Evolutionary conservation across 2,113 vertebrate genomes (phyloP), one percentile per base, ranked within the genome.

Genomic region (Arothron firmamentum): DNA sequence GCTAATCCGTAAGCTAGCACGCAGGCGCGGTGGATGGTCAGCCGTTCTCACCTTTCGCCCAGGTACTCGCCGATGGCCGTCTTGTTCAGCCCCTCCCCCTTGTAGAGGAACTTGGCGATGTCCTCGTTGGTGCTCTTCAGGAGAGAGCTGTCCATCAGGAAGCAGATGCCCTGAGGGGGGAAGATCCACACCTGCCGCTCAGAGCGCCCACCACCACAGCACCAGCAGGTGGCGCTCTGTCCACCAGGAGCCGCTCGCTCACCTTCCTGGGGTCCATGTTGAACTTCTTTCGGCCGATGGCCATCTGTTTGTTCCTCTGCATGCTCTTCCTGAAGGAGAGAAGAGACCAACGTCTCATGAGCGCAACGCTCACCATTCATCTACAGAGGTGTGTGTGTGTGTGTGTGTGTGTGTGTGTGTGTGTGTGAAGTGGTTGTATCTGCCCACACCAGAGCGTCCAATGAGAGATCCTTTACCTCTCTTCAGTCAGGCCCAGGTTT

Each of bases 231-330:
- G 2, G 7, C 41, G 11, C 1, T 7, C 25, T 23, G 2, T 23
- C 25, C 25, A 28, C 25, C 2, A 28, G 25, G 25, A 7, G 6
- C 25, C 6, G 25, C n/a, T 6, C 18, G 38, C 52, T 72, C 85
- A 98, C 97, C 95, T 99, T 99, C 62, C 95, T 96, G 25, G 95
- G 96, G 75, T 99, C 97, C 97, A 99, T 99, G 80, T 99, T 99
- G 77, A 99, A 99, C 74, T 99, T 99, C 79, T 99, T 99, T 65
- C 96, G 94, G 85, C 97, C 97, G 91, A 97, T 95, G 25, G 95
- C 94, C 83, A 98, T 93, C 86, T 98, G 96, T 84, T 98, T 98
- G 83, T 92, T 98, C 88, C 96, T 93, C 90, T 99, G 97, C 94
- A 97, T 96, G 77, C 92, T 98, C 77, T 98, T 98, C 92, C 96